phyloP scores from a whole-genome alignment of 2,888 invertebrate species.

The Pherbina coryleti region DNA sequence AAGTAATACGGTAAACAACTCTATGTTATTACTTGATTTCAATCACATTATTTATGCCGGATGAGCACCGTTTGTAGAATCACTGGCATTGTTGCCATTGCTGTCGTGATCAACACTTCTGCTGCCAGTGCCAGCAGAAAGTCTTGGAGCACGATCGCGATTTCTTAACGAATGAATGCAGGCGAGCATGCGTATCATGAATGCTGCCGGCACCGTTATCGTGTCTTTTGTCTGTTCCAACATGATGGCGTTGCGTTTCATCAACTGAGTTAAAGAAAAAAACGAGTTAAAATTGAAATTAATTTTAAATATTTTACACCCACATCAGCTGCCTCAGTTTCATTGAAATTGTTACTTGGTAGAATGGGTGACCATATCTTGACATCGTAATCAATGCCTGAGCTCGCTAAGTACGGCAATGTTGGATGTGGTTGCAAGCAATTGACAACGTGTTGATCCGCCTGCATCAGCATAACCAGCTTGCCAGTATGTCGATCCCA shows the following conservation, averaged over 20 bases:
- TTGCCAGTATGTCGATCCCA: constrained; percentile 82
- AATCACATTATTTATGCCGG: background rate
- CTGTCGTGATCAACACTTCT: background rate
- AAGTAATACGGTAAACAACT: constrained; percentile 7
- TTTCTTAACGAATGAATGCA: constrained; percentile 75
- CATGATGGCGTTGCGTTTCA: constrained; percentile 84
- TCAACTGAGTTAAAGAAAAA: constrained; percentile 72
- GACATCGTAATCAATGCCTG: constrained; percentile 90
- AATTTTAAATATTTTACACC: constrained; percentile 25
- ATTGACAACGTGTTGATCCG: constrained; percentile 87
- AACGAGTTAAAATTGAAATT: background rate
- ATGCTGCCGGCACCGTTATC: constrained; percentile 87
- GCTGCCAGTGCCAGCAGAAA: background rate
- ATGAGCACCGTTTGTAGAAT: background rate
- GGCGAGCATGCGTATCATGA: constrained; percentile 84
- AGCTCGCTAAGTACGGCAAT: constrained; percentile 81
- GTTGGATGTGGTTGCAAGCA: constrained; percentile 87
- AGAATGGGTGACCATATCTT: constrained; percentile 85
- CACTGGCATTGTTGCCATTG: constrained; percentile 11
- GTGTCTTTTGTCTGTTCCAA: constrained; percentile 88
- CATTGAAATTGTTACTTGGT: constrained; percentile 75
- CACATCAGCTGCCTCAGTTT: constrained; percentile 74
- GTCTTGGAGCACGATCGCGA: constrained; percentile 61
- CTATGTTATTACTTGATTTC: background rate
- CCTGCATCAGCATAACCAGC: constrained; percentile 81